A percentile compares a stretch with the other conserved stretches of the same genome.
Evolutionary conservation across 1,140 invertebrate genomes (phyloP).

Genomic region (Cherax quadricarinatus): DNA sequence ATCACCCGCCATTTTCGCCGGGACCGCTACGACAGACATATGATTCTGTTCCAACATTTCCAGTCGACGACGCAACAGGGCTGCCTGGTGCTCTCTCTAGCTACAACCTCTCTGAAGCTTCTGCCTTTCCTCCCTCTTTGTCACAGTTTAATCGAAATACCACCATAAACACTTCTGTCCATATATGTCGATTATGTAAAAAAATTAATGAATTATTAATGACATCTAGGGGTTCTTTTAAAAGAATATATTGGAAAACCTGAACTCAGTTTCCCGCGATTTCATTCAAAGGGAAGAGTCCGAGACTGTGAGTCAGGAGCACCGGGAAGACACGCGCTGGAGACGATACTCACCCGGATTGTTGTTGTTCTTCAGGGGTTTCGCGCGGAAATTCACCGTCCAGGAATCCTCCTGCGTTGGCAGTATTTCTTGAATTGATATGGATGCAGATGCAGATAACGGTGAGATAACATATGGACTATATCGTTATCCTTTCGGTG

Average conservation of each 20-base stretch:
- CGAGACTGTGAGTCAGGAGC: conserved; percentile 16
- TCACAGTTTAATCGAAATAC: neutral
- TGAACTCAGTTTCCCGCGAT: conserved; percentile 49
- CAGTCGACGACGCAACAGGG: neutral
- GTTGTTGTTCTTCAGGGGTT: conserved; percentile 34
- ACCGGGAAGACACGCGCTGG: neutral
- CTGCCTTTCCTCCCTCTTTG: too few relatives aligned
- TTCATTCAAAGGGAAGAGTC: conserved; percentile 40
- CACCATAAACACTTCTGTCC: neutral
- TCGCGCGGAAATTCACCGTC: conserved; percentile 28
- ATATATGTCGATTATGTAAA: neutral
- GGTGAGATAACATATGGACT: neutral
- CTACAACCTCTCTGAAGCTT: too few relatives aligned
- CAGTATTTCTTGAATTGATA: neutral
- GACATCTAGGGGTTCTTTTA: neutral
- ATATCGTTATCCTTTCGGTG: too few relatives aligned
- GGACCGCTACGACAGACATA: conserved; percentile 54
- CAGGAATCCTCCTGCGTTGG: neutral
- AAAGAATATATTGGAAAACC: conserved; percentile 19
- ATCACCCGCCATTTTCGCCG: conserved; percentile 68
- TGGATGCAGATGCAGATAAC: conserved; percentile 18
- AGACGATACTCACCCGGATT: conserved; percentile 43
- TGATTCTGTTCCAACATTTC: conserved; percentile 56
- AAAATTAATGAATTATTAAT: conserved; percentile 26
- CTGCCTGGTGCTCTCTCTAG: neutral